Evolutionary conservation across 2,113 vertebrate species (phyloP).

Genomic region (Psophia crepitans): DNA sequence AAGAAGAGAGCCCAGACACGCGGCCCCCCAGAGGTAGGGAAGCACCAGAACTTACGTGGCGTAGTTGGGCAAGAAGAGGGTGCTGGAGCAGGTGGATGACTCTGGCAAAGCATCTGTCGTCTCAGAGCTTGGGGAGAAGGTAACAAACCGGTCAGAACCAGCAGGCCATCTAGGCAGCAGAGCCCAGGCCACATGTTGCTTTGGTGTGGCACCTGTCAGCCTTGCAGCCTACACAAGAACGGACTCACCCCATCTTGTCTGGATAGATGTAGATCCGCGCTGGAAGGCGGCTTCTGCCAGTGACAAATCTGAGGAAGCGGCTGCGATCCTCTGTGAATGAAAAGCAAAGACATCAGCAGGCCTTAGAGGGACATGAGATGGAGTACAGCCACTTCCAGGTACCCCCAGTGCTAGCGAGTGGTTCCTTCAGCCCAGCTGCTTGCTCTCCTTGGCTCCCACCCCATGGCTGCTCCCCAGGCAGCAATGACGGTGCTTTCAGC

Average conservation of each 20-base stretch:
- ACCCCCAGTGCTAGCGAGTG: background rate
- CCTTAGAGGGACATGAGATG: background rate
- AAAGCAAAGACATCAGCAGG: background rate
- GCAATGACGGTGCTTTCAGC: background rate
- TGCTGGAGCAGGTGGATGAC: conserved; percentile 96
- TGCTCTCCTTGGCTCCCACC: background rate
- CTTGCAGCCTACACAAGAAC: background rate
- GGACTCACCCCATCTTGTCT: conserved; percentile 89
- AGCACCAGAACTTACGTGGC: conserved; percentile 79
- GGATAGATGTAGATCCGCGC: conserved; percentile 95
- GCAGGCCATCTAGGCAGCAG: background rate
- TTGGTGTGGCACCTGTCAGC: background rate
- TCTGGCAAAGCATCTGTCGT: conserved; percentile 92
- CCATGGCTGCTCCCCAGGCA: background rate
- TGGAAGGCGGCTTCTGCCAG: conserved; percentile 94
- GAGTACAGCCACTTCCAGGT: background rate
- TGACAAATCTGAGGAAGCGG: conserved; percentile 96
- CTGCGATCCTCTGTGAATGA: conserved; percentile 91
- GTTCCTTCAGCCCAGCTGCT: background rate
- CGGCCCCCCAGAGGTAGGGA: background rate
- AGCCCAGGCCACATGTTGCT: background rate
- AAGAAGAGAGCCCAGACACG: background rate
- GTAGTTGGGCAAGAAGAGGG: conserved; percentile 94
- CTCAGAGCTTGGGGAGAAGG: conserved; percentile 81
- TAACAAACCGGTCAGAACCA: background rate